Base-by-base conservation (phyloP, 2,888 invertebrate species). In the Orchesella flavescens region DNA sequence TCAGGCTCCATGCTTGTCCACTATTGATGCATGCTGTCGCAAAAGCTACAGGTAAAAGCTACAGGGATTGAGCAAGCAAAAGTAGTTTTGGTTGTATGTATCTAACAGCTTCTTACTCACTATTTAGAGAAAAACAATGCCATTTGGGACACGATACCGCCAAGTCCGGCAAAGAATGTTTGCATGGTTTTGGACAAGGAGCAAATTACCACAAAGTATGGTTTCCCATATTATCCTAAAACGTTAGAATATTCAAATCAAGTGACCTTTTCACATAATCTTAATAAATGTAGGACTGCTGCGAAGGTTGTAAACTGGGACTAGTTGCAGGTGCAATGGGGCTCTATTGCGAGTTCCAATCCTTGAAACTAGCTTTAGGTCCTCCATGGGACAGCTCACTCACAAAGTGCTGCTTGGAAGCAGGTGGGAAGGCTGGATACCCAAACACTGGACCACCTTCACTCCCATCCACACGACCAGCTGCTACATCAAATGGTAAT, bases 261-360 rank as follows among this genome's bases (percentile, higher is more conserved):
- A 44, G 34, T 17, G 10, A 1, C n/a, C 12, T 21, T 59, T 10
- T 2, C 34, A 34, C 7, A 7, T 34, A 7, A n/a, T 34, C 7
- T 34, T 34, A 34, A 34, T 34, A 7, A 2, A 34, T 81, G n/a
- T 89, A 92, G 90, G 91, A 92, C 87, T 94, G 94, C 88, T 94
- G 93, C 88, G 93, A 93, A 87, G 92, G 93, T 9, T 94, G 94
- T 87, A 92, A 93, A 89, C 90, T 93, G 57, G 94, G 94, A 1
- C 90, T 93, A 53, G 91, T 93, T 61, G 91, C 93, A 0, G 92
- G 92, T n/a, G 91, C 92, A 57, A 91, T 92, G 74, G 92, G 91
- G 24, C 91, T 91, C 88, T 91, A 91, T 72, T 94, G 94, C 87
- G 90, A 91, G 15, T 92, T 93, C 81, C 91, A 91, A 19, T 89